Percentiles rank a stretch among this genome's conserved stretches.
phyloP scores from a whole-genome alignment of 2,888 invertebrate species.

The Acleris cristana region DNA sequence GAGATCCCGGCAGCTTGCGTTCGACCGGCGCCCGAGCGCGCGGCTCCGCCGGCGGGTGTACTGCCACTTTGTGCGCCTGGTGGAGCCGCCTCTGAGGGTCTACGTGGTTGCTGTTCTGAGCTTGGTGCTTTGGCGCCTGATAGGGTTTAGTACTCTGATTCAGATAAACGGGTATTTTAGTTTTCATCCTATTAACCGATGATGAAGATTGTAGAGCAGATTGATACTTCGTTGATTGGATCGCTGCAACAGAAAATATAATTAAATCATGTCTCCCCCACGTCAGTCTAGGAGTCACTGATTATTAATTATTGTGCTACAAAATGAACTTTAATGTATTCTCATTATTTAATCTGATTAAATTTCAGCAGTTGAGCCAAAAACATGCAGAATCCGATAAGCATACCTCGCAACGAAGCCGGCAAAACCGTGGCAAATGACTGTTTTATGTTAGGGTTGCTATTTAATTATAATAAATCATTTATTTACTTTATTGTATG shows the following conservation, averaged over 20 bases:
- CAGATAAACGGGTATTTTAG: slow-evolving; percentile 66
- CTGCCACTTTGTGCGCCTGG: slow-evolving; percentile 4
- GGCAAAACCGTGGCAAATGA: no score
- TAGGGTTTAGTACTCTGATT: slow-evolving; percentile 49
- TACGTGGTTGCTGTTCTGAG: slow-evolving; percentile 39
- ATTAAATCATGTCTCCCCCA: not conserved
- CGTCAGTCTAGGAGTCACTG: no score
- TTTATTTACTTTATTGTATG: no score
- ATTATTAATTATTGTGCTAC: no score
- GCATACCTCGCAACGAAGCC: no score
- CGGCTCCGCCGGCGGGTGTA: not conserved
- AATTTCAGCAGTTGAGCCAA: no score
- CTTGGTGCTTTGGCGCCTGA: slow-evolving; percentile 39
- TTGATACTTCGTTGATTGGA: slow-evolving; percentile 47
- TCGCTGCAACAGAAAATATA: slow-evolving; percentile 49
- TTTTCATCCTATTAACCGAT: slow-evolving; percentile 50
- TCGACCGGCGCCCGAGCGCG: slow-evolving; percentile 44
- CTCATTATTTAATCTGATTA: no score
- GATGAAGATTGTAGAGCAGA: slow-evolving; percentile 35
- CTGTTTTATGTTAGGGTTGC: no score
- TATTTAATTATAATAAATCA: no score
- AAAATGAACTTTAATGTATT: no score
- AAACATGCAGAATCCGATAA: no score
- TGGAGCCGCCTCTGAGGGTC: slow-evolving; percentile 13
- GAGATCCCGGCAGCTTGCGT: slow-evolving; percentile 58